These are phyloP conservation scores for Cantharis rufa DNA, from an alignment of 2,888 invertebrate genomes.

Conservation along the genomic window DNA sequence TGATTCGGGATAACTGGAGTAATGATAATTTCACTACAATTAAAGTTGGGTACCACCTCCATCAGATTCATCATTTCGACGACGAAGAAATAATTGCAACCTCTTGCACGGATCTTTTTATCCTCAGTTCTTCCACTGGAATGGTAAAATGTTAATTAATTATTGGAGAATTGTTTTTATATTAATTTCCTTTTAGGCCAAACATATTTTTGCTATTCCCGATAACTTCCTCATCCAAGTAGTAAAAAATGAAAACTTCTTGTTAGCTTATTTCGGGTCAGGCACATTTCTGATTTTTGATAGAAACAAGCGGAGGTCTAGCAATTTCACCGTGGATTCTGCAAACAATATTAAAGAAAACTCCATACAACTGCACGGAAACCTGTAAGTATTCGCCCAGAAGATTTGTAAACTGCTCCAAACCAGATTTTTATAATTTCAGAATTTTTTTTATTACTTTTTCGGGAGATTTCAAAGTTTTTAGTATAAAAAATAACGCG, in stretches of 20 bases:
- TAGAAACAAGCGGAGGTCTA: neutral
- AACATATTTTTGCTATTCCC: neutral
- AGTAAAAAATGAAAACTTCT: neutral
- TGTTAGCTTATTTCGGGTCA: neutral
- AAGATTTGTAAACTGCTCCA: neutral
- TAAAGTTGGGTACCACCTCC: neutral
- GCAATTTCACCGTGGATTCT: neutral
- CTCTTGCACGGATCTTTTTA: neutral
- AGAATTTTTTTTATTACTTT: neutral
- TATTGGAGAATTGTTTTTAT: neutral
- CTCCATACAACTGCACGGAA: neutral
- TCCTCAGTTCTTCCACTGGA: neutral
- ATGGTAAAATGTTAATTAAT: neutral
- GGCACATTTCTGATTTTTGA: neutral
- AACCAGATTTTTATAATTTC: neutral
- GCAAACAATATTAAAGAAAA: neutral
- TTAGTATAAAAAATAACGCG: neutral
- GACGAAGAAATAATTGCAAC: neutral
- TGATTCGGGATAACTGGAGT: neutral
- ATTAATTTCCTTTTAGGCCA: neutral
- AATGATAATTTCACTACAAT: neutral
- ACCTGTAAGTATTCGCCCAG: neutral
- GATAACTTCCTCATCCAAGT: neutral
- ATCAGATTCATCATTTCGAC: neutral
- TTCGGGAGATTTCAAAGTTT: neutral